Evolutionary conservation across 1,140 invertebrate species (phyloP).

Genomic region (Streblospio benedicti): DNA sequence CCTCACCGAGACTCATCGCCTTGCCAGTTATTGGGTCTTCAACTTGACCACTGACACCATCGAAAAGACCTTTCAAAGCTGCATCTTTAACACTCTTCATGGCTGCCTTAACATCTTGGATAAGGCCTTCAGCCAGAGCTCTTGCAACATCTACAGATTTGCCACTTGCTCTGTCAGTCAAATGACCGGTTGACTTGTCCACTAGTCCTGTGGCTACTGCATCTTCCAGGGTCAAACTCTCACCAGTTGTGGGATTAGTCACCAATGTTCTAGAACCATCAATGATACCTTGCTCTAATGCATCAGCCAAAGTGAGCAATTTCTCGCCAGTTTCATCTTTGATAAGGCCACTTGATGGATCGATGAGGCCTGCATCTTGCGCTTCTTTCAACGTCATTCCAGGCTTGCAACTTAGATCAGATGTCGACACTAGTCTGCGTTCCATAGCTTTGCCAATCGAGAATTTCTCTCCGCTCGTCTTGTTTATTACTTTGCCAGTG

Average conservation of each 20-base stretch:
- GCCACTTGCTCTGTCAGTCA: too few relatives aligned
- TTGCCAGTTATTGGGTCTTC: conserved; percentile 26
- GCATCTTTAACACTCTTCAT: conserved; percentile 54
- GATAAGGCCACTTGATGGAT: too few relatives aligned
- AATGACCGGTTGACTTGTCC: neutral
- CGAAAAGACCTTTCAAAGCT: conserved; percentile 60
- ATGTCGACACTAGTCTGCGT: too few relatives aligned
- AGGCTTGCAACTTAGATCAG: too few relatives aligned
- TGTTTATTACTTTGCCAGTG: conserved; percentile 71
- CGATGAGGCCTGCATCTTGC: neutral
- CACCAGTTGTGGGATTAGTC: neutral
- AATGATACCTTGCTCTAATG: conserved; percentile 57
- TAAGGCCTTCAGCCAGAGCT: too few relatives aligned
- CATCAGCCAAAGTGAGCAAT: conserved; percentile 11
- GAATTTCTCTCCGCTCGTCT: conserved; percentile 69
- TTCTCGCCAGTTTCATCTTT: too few relatives aligned
- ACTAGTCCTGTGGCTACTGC: neutral
- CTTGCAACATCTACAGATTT: too few relatives aligned
- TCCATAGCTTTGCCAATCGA: conserved; percentile 81
- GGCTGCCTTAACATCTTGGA: too few relatives aligned
- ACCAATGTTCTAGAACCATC: conserved; percentile 41
- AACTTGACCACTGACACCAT: conserved; percentile 59
- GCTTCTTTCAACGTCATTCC: conserved; percentile 1
- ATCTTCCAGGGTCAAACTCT: neutral
- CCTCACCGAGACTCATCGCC: conserved; percentile 56